These are phyloP conservation scores for Cylas formicarius DNA, from an alignment of 1,140 invertebrate genomes.

Conservation along the genomic window DNA sequence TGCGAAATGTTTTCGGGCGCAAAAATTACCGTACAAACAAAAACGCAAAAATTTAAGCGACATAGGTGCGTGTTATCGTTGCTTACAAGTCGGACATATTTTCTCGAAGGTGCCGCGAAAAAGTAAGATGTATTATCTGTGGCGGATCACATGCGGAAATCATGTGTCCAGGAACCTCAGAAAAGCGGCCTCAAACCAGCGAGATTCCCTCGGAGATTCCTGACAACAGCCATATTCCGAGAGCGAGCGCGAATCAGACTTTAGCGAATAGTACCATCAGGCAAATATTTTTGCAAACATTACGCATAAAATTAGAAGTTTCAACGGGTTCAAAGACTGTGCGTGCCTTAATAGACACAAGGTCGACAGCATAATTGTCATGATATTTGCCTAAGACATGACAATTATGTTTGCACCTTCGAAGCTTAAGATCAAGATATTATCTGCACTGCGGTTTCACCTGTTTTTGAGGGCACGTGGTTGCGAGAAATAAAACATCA, in stretches of 20 bases:
- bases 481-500: slow-evolving; percentile 1
- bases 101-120: slow-evolving; percentile 5
- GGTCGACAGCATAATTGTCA: slow-evolving; percentile 13
- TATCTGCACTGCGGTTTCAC: no score
- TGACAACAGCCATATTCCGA: no score
- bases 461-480: no score
- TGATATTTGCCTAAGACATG: slow-evolving; percentile 1
- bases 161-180: slow-evolving; percentile 8
- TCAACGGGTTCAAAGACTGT: slow-evolving; percentile 1
- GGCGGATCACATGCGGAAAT: no score
- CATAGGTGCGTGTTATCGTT: slow-evolving; percentile 18
- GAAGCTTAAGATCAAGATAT: slow-evolving; percentile 15
- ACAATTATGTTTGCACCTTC: slow-evolving; percentile 12
- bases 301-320: no score
- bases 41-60: slow-evolving; percentile 4
- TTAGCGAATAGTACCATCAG: no score
- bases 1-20: slow-evolving; percentile 13
- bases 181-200: neutral
- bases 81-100: slow-evolving; percentile 12
- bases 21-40: slow-evolving; percentile 10
- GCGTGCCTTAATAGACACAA: slow-evolving; percentile 12
- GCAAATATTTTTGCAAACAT: no score
- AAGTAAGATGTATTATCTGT: no score
- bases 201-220: slow-evolving; percentile 1
- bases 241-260: no score